Base-by-base conservation (phyloP, 2,113 vertebrate species). In the Eptesicus fuscus region DNA sequence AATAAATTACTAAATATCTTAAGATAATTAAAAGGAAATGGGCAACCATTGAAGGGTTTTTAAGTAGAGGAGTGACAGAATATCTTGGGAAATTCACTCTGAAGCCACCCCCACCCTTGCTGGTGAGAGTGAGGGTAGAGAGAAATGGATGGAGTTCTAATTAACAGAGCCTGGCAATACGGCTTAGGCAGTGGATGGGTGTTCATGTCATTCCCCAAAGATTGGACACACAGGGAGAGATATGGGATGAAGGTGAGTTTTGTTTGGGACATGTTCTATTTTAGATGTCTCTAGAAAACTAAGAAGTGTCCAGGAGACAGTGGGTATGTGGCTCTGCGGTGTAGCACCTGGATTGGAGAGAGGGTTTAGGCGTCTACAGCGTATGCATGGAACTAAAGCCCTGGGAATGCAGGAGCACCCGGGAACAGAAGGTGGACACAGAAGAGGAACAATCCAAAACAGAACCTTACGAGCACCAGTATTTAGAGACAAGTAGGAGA, bases 1-100 rank as follows among this genome's bases (percentile, higher is more conserved):
- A 85, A 32, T 91, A 30, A 92, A 18, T 77, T n/a, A 82, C 11
- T 67, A 88, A 67, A 51, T 91, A 44, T 79, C 78, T 86, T 65
- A 40, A 79, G 85, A 59, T 69, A 65, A 37, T 25, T 13, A 42
- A 44, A 89, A 69, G 35, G 9, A 71, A 76, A 0, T 6, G 13
- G 76, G 47, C 35, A 83, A 32, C 35, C 37, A 61, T 32, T 51
- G 61, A 90, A 82, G 37, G 35, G 9, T 51, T 65, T 82, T 85
- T 73, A 78, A 85, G 28, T 73, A 37, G 40, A 89, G n/a, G 59
- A 71, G 16, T 49, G 16, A 71, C 25, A 23, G 40, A 28, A 10
- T 20, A 5, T 40, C 42, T 80, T 59, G 5, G 44, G 44, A 88
- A 51, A 59, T 35, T 56, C 20, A 13, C 47, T 44, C 70, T 74